Conservation (phyloP, 2,113 vertebrate genomes). For the Podocnemis expansa region DNA sequence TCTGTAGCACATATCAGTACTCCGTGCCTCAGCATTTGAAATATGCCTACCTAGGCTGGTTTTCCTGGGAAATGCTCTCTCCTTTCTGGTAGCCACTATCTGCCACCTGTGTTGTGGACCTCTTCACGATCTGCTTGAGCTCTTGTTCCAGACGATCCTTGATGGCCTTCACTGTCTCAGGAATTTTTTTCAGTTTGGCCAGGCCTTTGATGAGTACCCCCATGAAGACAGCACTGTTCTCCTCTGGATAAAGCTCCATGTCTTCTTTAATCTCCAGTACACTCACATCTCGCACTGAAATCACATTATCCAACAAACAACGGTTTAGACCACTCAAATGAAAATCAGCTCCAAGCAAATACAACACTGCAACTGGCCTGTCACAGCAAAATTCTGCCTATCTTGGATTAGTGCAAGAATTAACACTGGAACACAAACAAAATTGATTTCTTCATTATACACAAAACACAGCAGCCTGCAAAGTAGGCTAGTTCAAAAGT, state of each 20-base stretch:
- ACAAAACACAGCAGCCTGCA: neutral
- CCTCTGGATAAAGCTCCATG: constrained; percentile 91
- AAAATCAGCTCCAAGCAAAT: accelerated
- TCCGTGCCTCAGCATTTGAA: neutral
- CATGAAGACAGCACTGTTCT: constrained; percentile 95
- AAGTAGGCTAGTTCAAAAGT: neutral
- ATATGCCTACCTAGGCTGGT: constrained; percentile 87
- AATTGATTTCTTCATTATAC: neutral
- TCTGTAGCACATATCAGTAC: neutral
- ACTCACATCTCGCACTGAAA: constrained; percentile 81
- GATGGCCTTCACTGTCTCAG: constrained; percentile 95
- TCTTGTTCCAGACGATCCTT: constrained; percentile 95
- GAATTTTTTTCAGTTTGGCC: constrained; percentile 95
- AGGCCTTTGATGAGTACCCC: constrained; percentile 95
- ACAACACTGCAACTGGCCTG: neutral
- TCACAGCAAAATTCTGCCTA: neutral
- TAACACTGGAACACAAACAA: neutral
- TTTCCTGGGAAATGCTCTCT: constrained; percentile 89
- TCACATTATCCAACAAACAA: neutral
- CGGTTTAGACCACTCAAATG: neutral
- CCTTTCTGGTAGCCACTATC: constrained; percentile 94
- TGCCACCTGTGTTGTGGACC: constrained; percentile 96
- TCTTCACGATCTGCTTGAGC: constrained; percentile 95
- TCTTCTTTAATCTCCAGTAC: constrained; percentile 89
- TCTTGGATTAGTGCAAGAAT: neutral